phyloP scores from a whole-genome alignment of 2,113 vertebrate genomes.

The Jaculus jaculus region DNA sequence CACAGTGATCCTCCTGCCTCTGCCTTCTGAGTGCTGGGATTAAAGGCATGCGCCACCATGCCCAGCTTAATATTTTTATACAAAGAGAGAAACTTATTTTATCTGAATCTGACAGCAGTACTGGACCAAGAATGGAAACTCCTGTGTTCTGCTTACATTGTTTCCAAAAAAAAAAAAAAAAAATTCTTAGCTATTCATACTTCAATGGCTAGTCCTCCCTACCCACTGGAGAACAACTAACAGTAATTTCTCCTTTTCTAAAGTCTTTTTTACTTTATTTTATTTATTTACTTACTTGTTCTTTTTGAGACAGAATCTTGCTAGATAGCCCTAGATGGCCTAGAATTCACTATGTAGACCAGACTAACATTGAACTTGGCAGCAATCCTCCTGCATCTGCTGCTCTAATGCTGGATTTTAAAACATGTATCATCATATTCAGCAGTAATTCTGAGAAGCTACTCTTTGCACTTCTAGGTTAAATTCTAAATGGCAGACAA shows the following conservation, averaged over 20 bases:
- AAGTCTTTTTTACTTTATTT: not conserved
- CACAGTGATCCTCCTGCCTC: too few species aligned
- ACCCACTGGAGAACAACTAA: not conserved
- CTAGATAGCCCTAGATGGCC: not conserved
- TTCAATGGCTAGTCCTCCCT: not conserved
- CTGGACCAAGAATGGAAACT: conserved; percentile 27
- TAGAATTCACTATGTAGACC: not conserved
- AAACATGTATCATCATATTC: not conserved
- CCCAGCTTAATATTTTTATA: not conserved
- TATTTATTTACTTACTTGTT: not conserved
- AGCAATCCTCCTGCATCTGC: not conserved
- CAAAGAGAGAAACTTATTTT: conserved; percentile 10
- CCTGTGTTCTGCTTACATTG: not conserved
- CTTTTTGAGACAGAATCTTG: not conserved
- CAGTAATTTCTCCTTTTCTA: not conserved
- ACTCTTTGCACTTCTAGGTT: not conserved
- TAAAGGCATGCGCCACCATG: too few species aligned
- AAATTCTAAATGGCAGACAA: conserved; percentile 47
- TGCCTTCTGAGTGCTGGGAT: too few species aligned
- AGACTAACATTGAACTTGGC: not conserved
- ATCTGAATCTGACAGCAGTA: conserved; percentile 39
- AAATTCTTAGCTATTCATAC: conserved; percentile 1
- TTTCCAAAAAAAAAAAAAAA: conserved; percentile 52
- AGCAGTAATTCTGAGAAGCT: not conserved
- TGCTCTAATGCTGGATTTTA: not conserved